Evolutionary conservation across 2,113 vertebrate genomes (phyloP), one percentile per base, ranked within the genome.

Genomic region (Corythoichthys haematopterus): DNA sequence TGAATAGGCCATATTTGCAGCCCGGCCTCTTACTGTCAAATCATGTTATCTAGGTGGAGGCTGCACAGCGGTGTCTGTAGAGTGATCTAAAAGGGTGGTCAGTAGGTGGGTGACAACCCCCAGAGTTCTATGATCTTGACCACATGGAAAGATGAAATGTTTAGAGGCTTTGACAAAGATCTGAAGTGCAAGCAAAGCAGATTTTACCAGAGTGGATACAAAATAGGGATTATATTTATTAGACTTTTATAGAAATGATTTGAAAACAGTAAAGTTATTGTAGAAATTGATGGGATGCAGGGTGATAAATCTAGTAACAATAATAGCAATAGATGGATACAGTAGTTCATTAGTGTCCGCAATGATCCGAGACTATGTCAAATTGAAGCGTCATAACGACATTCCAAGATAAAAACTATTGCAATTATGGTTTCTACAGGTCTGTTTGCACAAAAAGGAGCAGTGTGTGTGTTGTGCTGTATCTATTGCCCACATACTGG

Each of bases 401-500:
- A 81, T 79, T 78, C 77, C 67, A 74, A 68, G 70, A 74, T 36
- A 62, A 68, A 72, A 12, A 46, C 37, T n/a, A 43, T 40, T 43
- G 58, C 72, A 68, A 69, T 80, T 83, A 69, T 63, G 56, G 60
- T 3, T 36, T 61, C 64, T 9, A 28, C 13, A 65, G 67, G 70
- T 69, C 67, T 70, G 66, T 81, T 79, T 71, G 47, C 59, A 56
- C 37, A 43, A 43, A 8, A 8, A 43, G 40, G 40, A 43, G 9
- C 40, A 43, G 46, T 64, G 59, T 68, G 69, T 68, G 64, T 59
- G 14, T 28, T 47, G 48, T 68, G 53, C 75, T 87, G 81, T 87
- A 87, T 90, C 84, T 80, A 56, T 69, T 65, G 77, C 73, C 69
- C 80, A 84, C 86, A 85, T 72, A 83, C 80, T 80, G 74, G 20